Evolutionary conservation across 2,797 vertebrate genomes (phyloP).

Genomic region (Sitta carolinensis): DNA sequence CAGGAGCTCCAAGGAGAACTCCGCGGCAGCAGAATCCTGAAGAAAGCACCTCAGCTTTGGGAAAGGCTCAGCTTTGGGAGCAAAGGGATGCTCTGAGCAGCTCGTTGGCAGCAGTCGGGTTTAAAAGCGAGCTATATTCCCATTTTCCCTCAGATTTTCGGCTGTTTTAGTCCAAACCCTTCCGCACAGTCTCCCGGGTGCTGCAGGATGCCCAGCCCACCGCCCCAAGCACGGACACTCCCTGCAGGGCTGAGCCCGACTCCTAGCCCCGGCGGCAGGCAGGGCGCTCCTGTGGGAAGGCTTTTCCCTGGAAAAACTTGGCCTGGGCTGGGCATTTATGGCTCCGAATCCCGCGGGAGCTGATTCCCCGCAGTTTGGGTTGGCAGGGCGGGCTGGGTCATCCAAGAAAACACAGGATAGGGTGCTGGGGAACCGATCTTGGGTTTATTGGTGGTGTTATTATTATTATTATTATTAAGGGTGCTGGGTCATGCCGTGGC

Average conservation of each 20-base stretch:
- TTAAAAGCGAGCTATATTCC: background rate
- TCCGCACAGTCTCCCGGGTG: background rate
- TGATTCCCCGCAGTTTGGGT: background rate
- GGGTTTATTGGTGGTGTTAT: fast-evolving
- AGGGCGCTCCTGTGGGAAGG: background rate
- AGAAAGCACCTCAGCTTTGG: background rate
- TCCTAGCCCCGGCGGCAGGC: fast-evolving
- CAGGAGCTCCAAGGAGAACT: background rate
- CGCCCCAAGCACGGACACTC: background rate
- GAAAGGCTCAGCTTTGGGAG: fast-evolving
- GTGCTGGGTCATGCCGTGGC: background rate
- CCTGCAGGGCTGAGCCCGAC: background rate
- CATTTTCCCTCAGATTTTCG: background rate
- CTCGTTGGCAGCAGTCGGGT: background rate
- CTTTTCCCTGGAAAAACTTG: background rate
- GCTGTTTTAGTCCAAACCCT: background rate
- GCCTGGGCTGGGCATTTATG: background rate
- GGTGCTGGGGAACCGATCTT: background rate
- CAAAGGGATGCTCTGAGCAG: background rate
- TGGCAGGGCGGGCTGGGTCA: background rate
- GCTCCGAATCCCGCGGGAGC: background rate
- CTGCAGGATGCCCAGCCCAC: fast-evolving
- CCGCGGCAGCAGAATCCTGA: background rate
- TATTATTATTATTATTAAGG: background rate
- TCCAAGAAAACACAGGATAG: background rate